Conservation (phyloP, 1,140 invertebrate genomes). For the Thereuonema tuberculata region DNA sequence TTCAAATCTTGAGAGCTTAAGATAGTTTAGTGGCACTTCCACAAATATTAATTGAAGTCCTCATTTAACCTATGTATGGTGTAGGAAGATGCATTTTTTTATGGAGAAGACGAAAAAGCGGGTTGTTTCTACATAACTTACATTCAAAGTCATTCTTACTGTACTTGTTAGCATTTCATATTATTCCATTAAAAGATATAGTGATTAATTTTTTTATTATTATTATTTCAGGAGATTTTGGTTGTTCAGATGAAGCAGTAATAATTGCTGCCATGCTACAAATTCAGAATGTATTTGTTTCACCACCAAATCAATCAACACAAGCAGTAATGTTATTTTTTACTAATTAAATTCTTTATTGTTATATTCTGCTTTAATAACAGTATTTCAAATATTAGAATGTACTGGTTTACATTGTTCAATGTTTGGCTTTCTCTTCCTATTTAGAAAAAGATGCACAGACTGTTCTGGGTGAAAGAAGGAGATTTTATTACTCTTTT, state of each 20-base stretch:
- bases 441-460: constrained; percentile 21
- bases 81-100: too few species aligned
- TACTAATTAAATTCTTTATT: constrained; percentile 4
- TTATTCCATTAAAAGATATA: too few species aligned
- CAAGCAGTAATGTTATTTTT: constrained; percentile 20
- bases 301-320: constrained; percentile 45
- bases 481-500: constrained; percentile 87
- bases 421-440: constrained; percentile 12
- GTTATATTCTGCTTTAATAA: not conserved
- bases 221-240: constrained; percentile 51
- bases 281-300: constrained; percentile 76
- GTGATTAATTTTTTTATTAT: too few species aligned
- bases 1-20: too few species aligned
- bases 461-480: constrained; percentile 51
- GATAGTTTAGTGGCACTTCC: too few species aligned
- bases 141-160: too few species aligned
- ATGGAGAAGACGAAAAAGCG: too few species aligned
- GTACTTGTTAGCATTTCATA: too few species aligned
- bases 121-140: too few species aligned
- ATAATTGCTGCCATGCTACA: constrained; percentile 82
- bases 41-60: too few species aligned
- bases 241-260: constrained; percentile 75
- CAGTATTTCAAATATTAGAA: not conserved
- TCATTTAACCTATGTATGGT: too few species aligned
- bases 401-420: not conserved